Base-by-base conservation (phyloP, 2,888 invertebrate species). In the Polymixis lichenea region DNA sequence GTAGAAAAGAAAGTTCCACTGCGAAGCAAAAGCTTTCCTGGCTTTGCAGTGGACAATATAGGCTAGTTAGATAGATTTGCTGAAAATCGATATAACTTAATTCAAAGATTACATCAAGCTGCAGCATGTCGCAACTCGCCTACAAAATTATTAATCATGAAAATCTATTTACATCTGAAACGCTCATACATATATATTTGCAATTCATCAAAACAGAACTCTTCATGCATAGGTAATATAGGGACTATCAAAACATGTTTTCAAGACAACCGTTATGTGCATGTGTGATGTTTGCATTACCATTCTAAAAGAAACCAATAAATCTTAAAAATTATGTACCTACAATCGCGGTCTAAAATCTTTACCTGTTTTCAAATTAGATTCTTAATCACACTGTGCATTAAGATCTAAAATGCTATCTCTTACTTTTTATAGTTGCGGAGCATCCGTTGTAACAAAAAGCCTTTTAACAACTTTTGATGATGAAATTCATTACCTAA, bases 291-390 rank as follows among this genome's bases (percentile, higher is more conserved):
- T 84, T 62, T 80, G 72, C 46, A 91, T 93, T 90, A 89, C 80
- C 93, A 92, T 91, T 93, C 91, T 78, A 92, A 92, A 93, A 92
- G 79, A 86, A 88, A 88, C 79, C 90, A 91, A 91, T 91, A 90
- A 89, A 92, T 93, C 90, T 90, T 73, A 91, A 74, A 72, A 90
- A 91, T 77, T 67, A 77, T 72, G 64, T 60, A 32, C 60, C 19
- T n/a, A n/a, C n/a, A n/a, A 19, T 60, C 32, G 32, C 32, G 11
- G 32, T 60, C 32, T 32, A 28, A 32, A 32, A 32, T 60, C 8
- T 28, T 58, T 17, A 11, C 32, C 32, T 32, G 28, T 32, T 32
- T 60, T 32, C 11, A 11, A 60, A 32, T 60, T 22, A 22, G 13
- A 22, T 60, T 32, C 5, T 19, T 9, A 32, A 32, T 32, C 22